phyloP scores from a whole-genome alignment of 2,888 invertebrate genomes.

The Ypsolopha sequella region DNA sequence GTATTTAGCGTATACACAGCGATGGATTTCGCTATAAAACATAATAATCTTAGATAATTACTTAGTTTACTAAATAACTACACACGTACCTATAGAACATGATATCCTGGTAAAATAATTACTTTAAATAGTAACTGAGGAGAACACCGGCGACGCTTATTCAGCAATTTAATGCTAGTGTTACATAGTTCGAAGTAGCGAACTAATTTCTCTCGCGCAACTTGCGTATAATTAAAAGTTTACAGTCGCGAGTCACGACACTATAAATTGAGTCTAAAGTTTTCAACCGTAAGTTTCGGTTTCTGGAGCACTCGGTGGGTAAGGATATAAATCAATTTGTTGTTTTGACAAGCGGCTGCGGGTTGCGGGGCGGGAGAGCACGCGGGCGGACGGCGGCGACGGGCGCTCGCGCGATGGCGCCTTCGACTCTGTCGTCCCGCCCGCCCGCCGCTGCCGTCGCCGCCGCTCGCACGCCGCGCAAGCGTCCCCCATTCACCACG shows the following conservation, averaged over 20 bases:
- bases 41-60: too few relatives aligned
- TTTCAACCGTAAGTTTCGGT: constrained; percentile 21
- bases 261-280: constrained; percentile 22
- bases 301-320: constrained; percentile 20
- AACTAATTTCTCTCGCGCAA: constrained; percentile 3
- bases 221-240: constrained; percentile 4
- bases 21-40: too few relatives aligned
- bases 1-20: too few relatives aligned
- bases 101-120: neutral
- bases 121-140: neutral
- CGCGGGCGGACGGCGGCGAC: constrained; percentile 19
- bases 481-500: constrained; percentile 30
- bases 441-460: constrained; percentile 17
- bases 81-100: neutral
- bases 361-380: constrained; percentile 21
- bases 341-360: constrained; percentile 40
- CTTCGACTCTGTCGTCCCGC: neutral
- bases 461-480: constrained; percentile 30
- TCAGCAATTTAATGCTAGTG: neutral
- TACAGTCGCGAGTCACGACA: constrained; percentile 20
- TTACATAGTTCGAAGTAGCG: neutral
- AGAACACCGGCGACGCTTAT: neutral
- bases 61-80: neutral
- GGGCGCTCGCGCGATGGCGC: constrained; percentile 6
- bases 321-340: constrained; percentile 52